These are phyloP conservation scores for Nansenia antarctica DNA, from an alignment of 2,113 vertebrate species.

Conservation along the genomic window DNA sequence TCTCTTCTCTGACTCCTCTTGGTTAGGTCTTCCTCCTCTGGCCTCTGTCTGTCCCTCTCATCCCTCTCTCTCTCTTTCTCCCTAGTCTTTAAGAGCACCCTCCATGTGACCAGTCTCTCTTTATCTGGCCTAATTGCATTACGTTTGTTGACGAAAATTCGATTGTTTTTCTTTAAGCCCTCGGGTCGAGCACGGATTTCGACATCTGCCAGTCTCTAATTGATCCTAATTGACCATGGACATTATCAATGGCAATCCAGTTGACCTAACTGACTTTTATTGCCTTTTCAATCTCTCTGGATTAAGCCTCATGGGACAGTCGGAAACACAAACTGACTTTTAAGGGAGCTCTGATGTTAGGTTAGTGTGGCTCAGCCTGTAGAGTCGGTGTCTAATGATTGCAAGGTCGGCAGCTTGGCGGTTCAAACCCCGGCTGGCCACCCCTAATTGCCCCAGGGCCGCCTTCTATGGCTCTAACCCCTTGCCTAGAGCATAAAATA, in stretches of 20 bases:
- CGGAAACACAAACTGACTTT: neutral
- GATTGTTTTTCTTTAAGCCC: conserved; percentile 80
- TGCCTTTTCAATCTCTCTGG: conserved; percentile 36
- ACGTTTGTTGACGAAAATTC: conserved; percentile 83
- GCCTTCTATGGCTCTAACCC: too few relatives aligned
- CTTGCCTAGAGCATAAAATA: too few relatives aligned
- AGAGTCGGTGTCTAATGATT: too few relatives aligned
- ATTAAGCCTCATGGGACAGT: conserved; percentile 7
- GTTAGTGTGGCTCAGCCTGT: too few relatives aligned
- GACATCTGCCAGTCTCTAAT: conserved; percentile 78
- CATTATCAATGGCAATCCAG: conserved; percentile 78
- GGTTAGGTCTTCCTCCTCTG: conserved; percentile 40
- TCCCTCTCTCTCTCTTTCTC: conserved; percentile 54
- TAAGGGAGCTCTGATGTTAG: neutral
- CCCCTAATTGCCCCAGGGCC: too few relatives aligned
- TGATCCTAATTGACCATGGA: conserved; percentile 83
- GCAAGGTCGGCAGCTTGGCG: too few relatives aligned
- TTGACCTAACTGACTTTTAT: conserved; percentile 60
- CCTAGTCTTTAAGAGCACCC: conserved; percentile 62
- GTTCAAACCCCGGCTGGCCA: too few relatives aligned
- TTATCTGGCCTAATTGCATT: conserved; percentile 84
- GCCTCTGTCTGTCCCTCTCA: conserved; percentile 58
- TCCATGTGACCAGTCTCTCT: conserved; percentile 58
- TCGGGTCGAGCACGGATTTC: conserved; percentile 76
- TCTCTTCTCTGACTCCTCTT: conserved; percentile 51